Base-by-base conservation (phyloP, 2,113 vertebrate genomes). In the Bostrychus sinensis region DNA sequence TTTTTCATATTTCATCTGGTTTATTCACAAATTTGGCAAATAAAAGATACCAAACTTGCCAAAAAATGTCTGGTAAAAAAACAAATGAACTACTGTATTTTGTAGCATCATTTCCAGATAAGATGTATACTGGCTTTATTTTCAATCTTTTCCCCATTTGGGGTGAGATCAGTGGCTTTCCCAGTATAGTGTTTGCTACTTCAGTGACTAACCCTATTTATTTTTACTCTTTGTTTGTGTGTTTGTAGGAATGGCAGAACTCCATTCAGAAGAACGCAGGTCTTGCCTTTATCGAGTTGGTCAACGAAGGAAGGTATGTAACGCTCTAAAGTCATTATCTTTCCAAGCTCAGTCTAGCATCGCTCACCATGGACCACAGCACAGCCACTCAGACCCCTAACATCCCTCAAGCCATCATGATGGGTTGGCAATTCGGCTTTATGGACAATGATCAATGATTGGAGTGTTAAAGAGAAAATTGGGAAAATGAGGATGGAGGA, bases 261-360 rank as follows among this genome's bases (percentile, higher is more conserved):
- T 97, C 95, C 60, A 97, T 97, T 81, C 95, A 97, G 86, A 96
- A 97, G 87, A 96, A 96, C 48, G 93, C 94, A 19, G 93, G 94
- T 25, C 91, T 95, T 37, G 94, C 94, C 75, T 97, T 96, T 68
- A 96, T 95, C 78, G 94, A 98, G 84, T 85, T 96, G 82, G 94
- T 96, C 78, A 97, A 96, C 43, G 94, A 96, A 87, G 94, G 94
- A 88, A 94, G 89, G 89, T 90, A n/a, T 28, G 86, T 75, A 41
- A 42, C 76, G 50, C 43, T 2, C 10, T 13, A 0, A 60, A 17
- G 62, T 22, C 73, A 83, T 89, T 84, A 78, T 72, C 61, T 58
- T 19, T 64, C 53, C 32, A 62, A 39, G 22, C 17, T 54, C 42
- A 28, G 66, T 22, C 60, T 12, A 39, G 13, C 54, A 55, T 55